phyloP scores from a whole-genome alignment of 2,888 invertebrate species.

The Clostera curtula region DNA sequence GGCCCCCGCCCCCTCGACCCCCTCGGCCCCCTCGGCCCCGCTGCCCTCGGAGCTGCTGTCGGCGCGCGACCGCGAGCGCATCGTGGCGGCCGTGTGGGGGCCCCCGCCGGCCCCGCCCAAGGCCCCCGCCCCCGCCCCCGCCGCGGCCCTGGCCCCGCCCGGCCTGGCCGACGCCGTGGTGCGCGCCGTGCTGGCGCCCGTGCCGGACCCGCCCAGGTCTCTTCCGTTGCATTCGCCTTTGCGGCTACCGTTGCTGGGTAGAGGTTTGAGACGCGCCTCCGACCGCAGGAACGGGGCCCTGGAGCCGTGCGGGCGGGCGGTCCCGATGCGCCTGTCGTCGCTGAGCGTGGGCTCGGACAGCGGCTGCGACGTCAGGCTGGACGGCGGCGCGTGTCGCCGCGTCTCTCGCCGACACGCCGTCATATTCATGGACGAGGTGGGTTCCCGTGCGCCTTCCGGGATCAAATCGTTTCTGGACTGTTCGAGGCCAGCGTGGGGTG shows the following conservation, averaged over 20 bases:
- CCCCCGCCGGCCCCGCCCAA: conserved; percentile 18
- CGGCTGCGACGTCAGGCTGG: conserved; percentile 79
- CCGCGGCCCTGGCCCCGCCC: conserved; percentile 19
- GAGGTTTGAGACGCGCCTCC: too few species aligned
- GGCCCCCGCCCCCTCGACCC: conserved; percentile 40
- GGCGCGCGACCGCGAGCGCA: conserved; percentile 53
- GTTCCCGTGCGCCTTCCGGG: neutral
- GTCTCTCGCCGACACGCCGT: conserved; percentile 85
- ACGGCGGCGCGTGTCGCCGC: conserved; percentile 35
- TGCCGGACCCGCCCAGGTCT: too few species aligned
- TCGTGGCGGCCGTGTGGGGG: conserved; percentile 50
- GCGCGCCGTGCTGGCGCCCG: conserved; percentile 35
- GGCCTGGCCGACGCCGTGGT: conserved; percentile 32
- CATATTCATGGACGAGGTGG: conserved; percentile 89
- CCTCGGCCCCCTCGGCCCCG: too few species aligned
- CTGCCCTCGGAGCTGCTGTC: conserved; percentile 77
- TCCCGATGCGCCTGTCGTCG: conserved; percentile 51
- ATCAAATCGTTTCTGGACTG: neutral
- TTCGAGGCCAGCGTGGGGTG: neutral
- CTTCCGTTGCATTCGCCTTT: too few species aligned
- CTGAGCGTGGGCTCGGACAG: conserved; percentile 73
- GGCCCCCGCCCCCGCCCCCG: conserved; percentile 13
- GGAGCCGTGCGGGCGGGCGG: conserved; percentile 29
- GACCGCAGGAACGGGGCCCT: conserved; percentile 10
- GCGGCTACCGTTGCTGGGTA: too few species aligned